These are phyloP conservation scores for Nestor notabilis DNA, from an alignment of 2,113 vertebrate genomes.

Conservation along the genomic window DNA sequence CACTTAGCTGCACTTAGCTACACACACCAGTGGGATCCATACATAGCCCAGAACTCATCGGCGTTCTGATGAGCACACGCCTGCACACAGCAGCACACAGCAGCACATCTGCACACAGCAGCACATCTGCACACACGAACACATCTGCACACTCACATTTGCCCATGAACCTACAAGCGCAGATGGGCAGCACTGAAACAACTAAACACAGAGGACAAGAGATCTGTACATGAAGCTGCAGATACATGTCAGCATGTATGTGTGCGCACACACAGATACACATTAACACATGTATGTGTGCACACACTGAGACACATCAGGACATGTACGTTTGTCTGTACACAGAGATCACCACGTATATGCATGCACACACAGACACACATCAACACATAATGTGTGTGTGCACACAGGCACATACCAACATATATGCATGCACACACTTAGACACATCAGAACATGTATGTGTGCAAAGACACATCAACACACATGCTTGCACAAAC, in stretches of 20 bases:
- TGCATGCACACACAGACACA: not conserved
- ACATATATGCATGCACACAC: not conserved
- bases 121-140: not conserved
- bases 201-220: rapidly evolving
- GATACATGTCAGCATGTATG: not conserved
- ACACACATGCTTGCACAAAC: not conserved
- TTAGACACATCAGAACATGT: too few relatives aligned
- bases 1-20: too few relatives aligned
- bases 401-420: not conserved
- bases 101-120: not conserved
- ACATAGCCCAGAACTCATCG: rapidly evolving
- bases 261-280: not conserved
- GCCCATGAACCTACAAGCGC: not conserved
- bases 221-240: rapidly evolving
- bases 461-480: not conserved
- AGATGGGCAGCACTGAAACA: not conserved
- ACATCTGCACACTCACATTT: rapidly evolving
- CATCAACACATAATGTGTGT: rapidly evolving
- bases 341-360: rapidly evolving
- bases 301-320: not conserved
- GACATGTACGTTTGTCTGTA: rapidly evolving
- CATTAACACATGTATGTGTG: rapidly evolving
- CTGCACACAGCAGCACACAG: not conserved
- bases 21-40: rapidly evolving
- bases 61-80: not conserved